Percentiles rank a stretch among this genome's conserved stretches.
Conservation (phyloP, 1,140 invertebrate genomes). For the Pseudomyrmex pallidus region DNA sequence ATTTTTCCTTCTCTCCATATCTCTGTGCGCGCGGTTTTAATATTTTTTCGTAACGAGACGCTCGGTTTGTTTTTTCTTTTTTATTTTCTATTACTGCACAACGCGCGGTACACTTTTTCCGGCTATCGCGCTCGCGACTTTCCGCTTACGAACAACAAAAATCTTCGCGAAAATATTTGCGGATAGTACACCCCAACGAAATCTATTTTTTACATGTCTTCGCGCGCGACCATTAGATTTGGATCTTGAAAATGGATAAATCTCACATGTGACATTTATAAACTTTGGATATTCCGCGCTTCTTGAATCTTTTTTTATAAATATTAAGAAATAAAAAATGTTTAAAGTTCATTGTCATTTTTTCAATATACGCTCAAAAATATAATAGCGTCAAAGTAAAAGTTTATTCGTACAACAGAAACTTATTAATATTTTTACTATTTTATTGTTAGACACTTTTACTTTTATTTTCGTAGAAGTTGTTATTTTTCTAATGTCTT, state of each 20-base stretch:
- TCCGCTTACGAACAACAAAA: slow-evolving; percentile 50
- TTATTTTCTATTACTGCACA: slow-evolving; percentile 11
- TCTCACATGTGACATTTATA: neutral
- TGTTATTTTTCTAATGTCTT: no score
- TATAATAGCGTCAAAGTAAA: neutral
- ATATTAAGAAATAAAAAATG: neutral
- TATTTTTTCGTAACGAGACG: slow-evolving; percentile 55
- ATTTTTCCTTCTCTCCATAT: neutral
- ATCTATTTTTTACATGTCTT: slow-evolving; percentile 45
- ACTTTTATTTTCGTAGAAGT: neutral
- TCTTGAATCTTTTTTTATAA: neutral
- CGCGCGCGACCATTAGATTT: slow-evolving; percentile 32
- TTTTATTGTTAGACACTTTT: neutral
- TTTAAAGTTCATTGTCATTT: no score
- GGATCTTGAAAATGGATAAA: slow-evolving; percentile 44
- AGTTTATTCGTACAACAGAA: neutral
- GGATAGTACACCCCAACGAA: slow-evolving; percentile 28
- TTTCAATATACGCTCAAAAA: no score
- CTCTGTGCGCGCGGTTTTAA: neutral
- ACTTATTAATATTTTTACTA: slow-evolving; percentile 1
- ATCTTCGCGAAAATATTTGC: slow-evolving; percentile 57
- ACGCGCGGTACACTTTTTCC: slow-evolving; percentile 40
- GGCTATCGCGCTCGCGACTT: slow-evolving; percentile 17
- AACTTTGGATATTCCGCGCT: slow-evolving; percentile 1
- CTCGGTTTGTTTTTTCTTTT: slow-evolving; percentile 13